A percentile compares a stretch with the other conserved stretches of the same genome.
Evolutionary conservation across 2,888 invertebrate genomes (phyloP).

Genomic region (Cephalotes varians): DNA sequence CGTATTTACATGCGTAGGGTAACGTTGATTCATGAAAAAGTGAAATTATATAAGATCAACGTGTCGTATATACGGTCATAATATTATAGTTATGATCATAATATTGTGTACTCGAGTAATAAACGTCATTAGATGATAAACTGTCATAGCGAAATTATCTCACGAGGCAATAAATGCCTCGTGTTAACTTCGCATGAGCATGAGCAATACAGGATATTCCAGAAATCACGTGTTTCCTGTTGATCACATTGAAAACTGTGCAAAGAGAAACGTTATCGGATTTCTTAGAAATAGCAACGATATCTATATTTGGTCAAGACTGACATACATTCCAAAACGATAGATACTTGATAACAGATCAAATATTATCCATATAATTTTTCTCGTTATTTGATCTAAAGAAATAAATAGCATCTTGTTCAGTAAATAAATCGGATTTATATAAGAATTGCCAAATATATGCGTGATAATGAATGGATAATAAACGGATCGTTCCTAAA

Average conservation of each 20-base stretch:
- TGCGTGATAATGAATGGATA: neutral
- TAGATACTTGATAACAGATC: neutral
- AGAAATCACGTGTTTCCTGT: constrained; percentile 16
- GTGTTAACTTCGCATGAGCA: neutral
- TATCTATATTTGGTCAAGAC: neutral
- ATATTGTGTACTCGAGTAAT: constrained; percentile 5
- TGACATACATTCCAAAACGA: neutral
- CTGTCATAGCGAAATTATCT: constrained; percentile 12
- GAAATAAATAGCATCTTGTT: neutral
- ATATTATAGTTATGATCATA: neutral
- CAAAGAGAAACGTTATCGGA: neutral
- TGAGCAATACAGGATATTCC: neutral
- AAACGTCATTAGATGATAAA: constrained; percentile 11
- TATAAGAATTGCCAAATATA: neutral
- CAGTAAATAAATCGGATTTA: neutral
- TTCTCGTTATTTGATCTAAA: neutral
- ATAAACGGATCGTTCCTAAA: neutral
- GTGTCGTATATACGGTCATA: neutral
- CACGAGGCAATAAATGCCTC: constrained; percentile 1
- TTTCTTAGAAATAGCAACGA: neutral
- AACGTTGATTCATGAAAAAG: neutral
- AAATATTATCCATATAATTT: neutral
- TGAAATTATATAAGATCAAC: constrained; percentile 13
- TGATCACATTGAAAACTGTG: neutral
- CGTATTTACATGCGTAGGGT: too few species aligned